A percentile compares a stretch with the other conserved stretches of the same genome.
These are phyloP conservation scores for Atta texana DNA, from an alignment of 1,140 invertebrate species.

Conservation along the genomic window DNA sequence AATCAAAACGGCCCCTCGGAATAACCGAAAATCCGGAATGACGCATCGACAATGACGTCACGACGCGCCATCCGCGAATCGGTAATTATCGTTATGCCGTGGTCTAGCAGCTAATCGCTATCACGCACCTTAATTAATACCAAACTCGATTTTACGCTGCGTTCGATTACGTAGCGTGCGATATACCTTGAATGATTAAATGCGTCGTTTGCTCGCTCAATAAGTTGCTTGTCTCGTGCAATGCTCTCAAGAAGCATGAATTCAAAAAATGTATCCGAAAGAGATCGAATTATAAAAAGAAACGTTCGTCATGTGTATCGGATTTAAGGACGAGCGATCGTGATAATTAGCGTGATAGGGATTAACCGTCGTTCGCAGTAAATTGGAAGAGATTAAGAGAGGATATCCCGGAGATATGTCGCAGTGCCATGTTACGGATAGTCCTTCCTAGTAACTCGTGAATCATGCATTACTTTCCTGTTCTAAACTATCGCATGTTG, in stretches of 20 bases:
- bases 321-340: neutral
- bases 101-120: constrained; percentile 9
- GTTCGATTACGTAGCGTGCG: neutral
- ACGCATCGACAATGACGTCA: constrained; percentile 16
- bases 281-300: neutral
- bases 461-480: constrained; percentile 23
- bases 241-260: neutral
- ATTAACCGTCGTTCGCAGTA: neutral
- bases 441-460: neutral
- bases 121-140: constrained; percentile 17
- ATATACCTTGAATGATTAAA: constrained; percentile 7
- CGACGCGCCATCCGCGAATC: neutral
- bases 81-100: constrained; percentile 34
- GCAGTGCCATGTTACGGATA: constrained; percentile 15
- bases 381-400: constrained; percentile 19
- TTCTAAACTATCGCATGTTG: neutral
- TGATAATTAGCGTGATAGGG: constrained; percentile 1
- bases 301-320: neutral
- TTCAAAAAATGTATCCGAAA: neutral
- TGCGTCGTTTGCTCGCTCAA: neutral
- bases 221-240: neutral
- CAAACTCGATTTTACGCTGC: constrained; percentile 8
- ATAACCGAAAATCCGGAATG: neutral
- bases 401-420: constrained; percentile 10
- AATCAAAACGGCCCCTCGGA: neutral